Conservation (phyloP, 2,113 vertebrate species). For the Forbesichthys papilliferus region DNA sequence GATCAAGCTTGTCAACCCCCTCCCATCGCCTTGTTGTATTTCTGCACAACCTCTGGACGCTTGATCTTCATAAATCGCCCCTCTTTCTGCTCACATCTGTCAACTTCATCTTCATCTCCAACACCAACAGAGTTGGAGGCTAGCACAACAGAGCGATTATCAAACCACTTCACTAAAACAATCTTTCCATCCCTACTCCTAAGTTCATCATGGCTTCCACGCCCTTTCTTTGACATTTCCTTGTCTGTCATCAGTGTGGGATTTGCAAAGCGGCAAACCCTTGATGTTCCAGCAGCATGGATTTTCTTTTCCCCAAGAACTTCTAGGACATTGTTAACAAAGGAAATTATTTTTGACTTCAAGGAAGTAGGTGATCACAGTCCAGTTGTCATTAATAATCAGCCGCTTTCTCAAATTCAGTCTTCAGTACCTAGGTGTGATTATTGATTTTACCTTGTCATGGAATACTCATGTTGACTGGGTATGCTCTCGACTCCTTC, state of each 20-base stretch:
- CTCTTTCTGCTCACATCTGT: slow-evolving; percentile 16
- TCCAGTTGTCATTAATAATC: too few species aligned
- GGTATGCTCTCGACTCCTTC: too few species aligned
- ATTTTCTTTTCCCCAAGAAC: slow-evolving; percentile 31
- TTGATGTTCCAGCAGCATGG: slow-evolving; percentile 34
- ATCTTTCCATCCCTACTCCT: slow-evolving; percentile 28
- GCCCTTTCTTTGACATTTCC: slow-evolving; percentile 12
- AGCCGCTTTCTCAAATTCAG: too few species aligned
- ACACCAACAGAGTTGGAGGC: slow-evolving; percentile 40
- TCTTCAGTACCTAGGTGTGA: too few species aligned
- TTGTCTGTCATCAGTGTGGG: slow-evolving; percentile 18
- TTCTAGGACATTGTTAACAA: slow-evolving; percentile 28
- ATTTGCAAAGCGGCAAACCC: slow-evolving; percentile 21
- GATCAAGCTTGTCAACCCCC: slow-evolving; percentile 12
- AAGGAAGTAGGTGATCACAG: too few species aligned
- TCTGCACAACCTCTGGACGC: slow-evolving; percentile 12
- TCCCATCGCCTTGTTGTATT: slow-evolving; percentile 13
- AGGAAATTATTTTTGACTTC: too few species aligned
- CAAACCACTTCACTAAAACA: slow-evolving; percentile 23
- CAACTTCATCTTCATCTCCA: slow-evolving; percentile 15
- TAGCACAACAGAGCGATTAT: slow-evolving; percentile 17
- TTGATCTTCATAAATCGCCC: slow-evolving; percentile 13
- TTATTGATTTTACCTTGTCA: too few species aligned
- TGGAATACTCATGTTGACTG: too few species aligned
- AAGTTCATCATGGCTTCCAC: slow-evolving; percentile 3